phyloP scores from a whole-genome alignment of 1,140 invertebrate species.

The Oreohelix idahoensis region DNA sequence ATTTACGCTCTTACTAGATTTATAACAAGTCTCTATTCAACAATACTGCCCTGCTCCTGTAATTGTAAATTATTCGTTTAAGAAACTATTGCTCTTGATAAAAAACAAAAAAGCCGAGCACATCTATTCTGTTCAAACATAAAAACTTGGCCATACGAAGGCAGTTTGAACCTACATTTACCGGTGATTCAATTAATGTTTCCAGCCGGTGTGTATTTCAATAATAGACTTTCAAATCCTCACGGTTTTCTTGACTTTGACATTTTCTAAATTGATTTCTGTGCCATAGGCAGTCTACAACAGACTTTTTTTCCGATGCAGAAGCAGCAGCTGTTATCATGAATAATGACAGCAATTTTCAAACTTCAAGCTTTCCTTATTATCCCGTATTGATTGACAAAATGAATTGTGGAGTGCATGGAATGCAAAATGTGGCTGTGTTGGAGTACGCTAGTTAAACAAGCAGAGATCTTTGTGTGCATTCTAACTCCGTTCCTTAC shows the following conservation, averaged over 20 bases:
- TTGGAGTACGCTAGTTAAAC: not conserved
- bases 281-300: not conserved
- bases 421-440: not conserved
- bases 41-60: no score
- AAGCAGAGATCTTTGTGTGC: not conserved
- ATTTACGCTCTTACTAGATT: no score
- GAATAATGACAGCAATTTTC: not conserved
- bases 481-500: not conserved
- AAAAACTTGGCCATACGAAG: not conserved
- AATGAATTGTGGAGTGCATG: not conserved
- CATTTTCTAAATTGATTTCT: not conserved
- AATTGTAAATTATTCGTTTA: no score
- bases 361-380: not conserved
- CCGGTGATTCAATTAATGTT: not conserved
- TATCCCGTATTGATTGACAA: not conserved
- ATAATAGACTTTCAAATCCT: not conserved
- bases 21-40: no score
- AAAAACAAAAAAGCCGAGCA: no score
- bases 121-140: no score
- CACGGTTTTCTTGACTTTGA: not conserved
- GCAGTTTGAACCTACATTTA: not conserved
- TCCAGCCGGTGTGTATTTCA: not conserved
- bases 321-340: not conserved
- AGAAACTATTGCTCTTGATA: no score
- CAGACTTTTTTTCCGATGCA: not conserved